Evolutionary conservation across 2,888 invertebrate species (phyloP), one percentile per base, ranked within the genome.

Genomic region (Autographa pulchrina): DNA sequence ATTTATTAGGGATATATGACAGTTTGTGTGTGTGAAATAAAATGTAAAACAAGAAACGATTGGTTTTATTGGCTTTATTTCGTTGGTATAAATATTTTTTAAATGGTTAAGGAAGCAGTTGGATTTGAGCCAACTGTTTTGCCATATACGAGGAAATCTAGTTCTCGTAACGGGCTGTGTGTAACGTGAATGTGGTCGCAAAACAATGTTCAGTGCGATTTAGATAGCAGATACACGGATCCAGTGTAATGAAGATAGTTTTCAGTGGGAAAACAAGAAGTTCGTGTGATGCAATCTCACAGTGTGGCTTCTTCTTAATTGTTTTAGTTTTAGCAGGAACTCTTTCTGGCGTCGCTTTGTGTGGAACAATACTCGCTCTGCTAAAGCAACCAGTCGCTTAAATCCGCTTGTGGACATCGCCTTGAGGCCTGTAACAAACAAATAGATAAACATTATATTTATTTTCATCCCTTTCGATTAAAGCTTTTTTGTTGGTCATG

Each of bases 231-330:
- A 89, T 90, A 89, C 88, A 91, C 88, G 90, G 86, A 90, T 88
- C 86, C 87, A 89, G 87, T 87, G 92, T 93, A 94, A 94, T 93
- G 92, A 92, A 94, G 94, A 94, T 94, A 94, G 95, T 96, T 95
- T 93, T 91, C 88, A 90, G 89, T 89, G 86, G 88, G 92, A 91
- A 93, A 93, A 93, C 94, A 93, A 92, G 89, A 92, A 96, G 91
- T 94, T 94, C 83, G 89, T 86, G 87, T 86, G 88, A 89, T 91
- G 92, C 93, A 94, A 94, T 93, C 94, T 92, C 90, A 88, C 86
- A 89, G 90, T 90, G 91, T 90, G 90, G 92, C 89, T 92, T 90
- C 93, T 92, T 93, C 93, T 93, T 95, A 95, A 95, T 95, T 96
- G 92, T 94, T 92, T 92, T 93, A 95, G 93, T 96, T 96, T 91